phyloP scores from a whole-genome alignment of 2,888 invertebrate species.

The Vandiemenella viatica region DNA sequence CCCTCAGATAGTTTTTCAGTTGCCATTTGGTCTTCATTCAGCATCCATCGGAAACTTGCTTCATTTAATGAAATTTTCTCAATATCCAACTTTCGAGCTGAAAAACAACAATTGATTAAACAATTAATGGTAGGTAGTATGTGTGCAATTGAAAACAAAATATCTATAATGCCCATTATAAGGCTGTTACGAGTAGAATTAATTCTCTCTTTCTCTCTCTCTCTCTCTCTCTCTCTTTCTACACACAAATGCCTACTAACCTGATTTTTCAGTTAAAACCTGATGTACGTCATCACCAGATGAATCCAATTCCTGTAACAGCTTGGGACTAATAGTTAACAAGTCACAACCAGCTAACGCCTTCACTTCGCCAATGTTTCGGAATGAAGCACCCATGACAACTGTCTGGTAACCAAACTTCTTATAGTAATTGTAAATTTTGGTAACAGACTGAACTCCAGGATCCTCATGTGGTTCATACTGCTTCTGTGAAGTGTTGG shows the following conservation, averaged over 20 bases:
- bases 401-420: conserved; percentile 92
- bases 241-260: too few species aligned
- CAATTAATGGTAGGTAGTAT: too few species aligned
- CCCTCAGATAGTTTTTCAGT: conserved; percentile 93
- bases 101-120: too few species aligned
- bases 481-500: conserved; percentile 70
- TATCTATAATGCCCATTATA: too few species aligned
- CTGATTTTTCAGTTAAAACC: conserved; percentile 25
- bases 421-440: conserved; percentile 97
- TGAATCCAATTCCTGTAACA: conserved; percentile 72
- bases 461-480: conserved; percentile 83
- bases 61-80: conserved; percentile 72
- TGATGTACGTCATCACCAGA: conserved; percentile 50
- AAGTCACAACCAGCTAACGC: conserved; percentile 92
- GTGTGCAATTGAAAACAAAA: too few species aligned
- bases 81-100: conserved; percentile 52
- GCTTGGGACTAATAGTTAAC: conserved; percentile 84
- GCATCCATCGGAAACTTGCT: conserved; percentile 79
- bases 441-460: conserved; percentile 85
- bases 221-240: too few species aligned
- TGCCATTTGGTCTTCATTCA: conserved; percentile 98
- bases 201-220: too few species aligned
- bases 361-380: conserved; percentile 55
- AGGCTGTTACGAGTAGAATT: too few species aligned
- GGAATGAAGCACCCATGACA: conserved; percentile 99